Percentiles rank a stretch among this genome's conserved stretches.
phyloP scores from a whole-genome alignment of 1,140 invertebrate genomes.

The Episyrphus balteatus region DNA sequence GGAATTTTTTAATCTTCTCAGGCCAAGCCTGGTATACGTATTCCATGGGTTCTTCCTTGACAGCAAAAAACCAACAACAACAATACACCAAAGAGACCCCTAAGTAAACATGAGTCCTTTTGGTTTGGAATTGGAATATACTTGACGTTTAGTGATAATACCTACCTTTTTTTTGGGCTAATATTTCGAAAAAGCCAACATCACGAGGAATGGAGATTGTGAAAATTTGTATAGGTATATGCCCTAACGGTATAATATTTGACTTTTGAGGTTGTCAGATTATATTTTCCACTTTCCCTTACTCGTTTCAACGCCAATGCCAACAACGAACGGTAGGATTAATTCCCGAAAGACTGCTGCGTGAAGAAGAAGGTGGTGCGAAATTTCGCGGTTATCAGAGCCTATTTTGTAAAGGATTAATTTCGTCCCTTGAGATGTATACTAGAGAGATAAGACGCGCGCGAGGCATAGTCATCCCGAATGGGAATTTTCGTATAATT shows the following conservation, averaged over 20 bases:
- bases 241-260: no score
- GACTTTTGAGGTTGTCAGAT: no score
- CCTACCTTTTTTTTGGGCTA: no score
- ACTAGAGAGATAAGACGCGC: no score
- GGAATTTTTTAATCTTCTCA: neutral
- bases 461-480: neutral
- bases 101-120: neutral
- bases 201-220: no score
- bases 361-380: neutral
- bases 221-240: no score
- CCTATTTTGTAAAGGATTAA: neutral
- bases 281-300: no score
- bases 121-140: neutral
- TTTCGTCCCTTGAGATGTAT: neutral
- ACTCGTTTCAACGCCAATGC: no score
- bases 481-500: no score
- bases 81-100: neutral
- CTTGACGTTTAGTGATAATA: no score
- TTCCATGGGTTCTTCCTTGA: neutral
- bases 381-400: neutral
- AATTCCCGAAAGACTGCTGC: neutral
- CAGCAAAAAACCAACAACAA: neutral
- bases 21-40: neutral
- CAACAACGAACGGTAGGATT: no score
- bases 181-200: no score